These are phyloP conservation scores for Bucco capensis DNA, from an alignment of 2,113 vertebrate species.

Conservation along the genomic window DNA sequence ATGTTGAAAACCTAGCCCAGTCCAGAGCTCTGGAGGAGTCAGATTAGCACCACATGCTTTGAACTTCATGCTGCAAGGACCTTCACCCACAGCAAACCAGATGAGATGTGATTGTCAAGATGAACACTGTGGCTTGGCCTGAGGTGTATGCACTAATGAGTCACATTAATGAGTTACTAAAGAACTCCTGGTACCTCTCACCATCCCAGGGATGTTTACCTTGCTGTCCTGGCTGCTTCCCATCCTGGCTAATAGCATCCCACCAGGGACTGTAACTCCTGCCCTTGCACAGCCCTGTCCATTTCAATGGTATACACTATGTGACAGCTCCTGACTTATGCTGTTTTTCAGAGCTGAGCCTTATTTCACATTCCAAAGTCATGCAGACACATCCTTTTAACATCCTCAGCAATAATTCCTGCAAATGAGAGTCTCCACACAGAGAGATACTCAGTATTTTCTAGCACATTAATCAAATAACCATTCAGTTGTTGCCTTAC, in stretches of 20 bases:
- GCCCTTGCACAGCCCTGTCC: neutral
- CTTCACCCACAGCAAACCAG: neutral
- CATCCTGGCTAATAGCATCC: neutral
- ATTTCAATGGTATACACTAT: neutral
- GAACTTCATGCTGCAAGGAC: neutral
- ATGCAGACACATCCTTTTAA: slow-evolving; percentile 27
- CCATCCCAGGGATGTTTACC: neutral
- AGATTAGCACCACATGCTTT: neutral
- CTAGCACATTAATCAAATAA: slow-evolving; percentile 62
- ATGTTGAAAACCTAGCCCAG: neutral
- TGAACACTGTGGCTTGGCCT: neutral
- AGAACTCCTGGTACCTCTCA: neutral
- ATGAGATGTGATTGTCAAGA: neutral
- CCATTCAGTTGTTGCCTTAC: slow-evolving; percentile 50
- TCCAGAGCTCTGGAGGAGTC: neutral
- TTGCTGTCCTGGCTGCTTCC: slow-evolving; percentile 1
- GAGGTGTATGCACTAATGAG: neutral
- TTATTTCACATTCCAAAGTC: slow-evolving; percentile 39
- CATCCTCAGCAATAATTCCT: slow-evolving; percentile 41
- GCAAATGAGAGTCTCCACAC: slow-evolving; percentile 49
- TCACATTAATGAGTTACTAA: neutral
- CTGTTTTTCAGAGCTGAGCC: slow-evolving; percentile 13
- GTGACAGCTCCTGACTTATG: slow-evolving; percentile 4
- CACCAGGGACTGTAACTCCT: neutral
- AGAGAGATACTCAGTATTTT: slow-evolving; percentile 43